phyloP scores from a whole-genome alignment of 2,113 vertebrate species.

The Talpa occidentalis region DNA sequence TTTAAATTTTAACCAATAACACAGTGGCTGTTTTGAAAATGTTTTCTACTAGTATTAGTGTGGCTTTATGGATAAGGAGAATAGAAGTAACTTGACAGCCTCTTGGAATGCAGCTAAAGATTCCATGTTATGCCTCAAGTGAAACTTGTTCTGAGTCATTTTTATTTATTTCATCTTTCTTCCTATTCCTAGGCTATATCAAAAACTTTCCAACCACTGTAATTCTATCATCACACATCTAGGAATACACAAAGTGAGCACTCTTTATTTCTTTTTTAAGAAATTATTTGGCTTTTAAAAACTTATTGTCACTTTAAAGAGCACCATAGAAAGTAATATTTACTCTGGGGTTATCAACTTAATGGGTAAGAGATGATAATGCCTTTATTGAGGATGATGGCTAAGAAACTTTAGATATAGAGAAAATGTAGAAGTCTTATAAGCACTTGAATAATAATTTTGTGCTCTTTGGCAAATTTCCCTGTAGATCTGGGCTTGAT shows the following conservation, averaged over 20 bases:
- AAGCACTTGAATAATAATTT: too few relatives aligned
- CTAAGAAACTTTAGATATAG: background rate
- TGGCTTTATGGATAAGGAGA: background rate
- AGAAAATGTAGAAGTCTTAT: too few relatives aligned
- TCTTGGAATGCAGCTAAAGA: too few relatives aligned
- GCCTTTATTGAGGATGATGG: background rate
- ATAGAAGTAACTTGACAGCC: background rate
- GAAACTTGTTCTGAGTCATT: background rate
- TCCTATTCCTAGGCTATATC: background rate
- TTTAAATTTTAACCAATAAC: background rate
- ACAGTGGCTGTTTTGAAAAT: background rate
- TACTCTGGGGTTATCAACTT: conserved; percentile 59
- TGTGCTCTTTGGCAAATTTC: background rate
- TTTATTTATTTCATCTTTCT: background rate
- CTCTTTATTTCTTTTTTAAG: conserved; percentile 41
- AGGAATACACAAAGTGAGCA: conserved; percentile 54
- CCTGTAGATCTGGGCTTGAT: background rate
- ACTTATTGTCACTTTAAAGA: too few relatives aligned
- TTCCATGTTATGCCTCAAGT: background rate
- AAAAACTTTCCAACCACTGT: background rate
- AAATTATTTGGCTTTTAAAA: too few relatives aligned
- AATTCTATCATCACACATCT: background rate
- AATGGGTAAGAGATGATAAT: background rate
- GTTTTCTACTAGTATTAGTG: too few relatives aligned
- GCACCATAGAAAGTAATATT: conserved; percentile 65